phyloP scores from a whole-genome alignment of 1,140 invertebrate genomes.

The Papilio xuthus region DNA sequence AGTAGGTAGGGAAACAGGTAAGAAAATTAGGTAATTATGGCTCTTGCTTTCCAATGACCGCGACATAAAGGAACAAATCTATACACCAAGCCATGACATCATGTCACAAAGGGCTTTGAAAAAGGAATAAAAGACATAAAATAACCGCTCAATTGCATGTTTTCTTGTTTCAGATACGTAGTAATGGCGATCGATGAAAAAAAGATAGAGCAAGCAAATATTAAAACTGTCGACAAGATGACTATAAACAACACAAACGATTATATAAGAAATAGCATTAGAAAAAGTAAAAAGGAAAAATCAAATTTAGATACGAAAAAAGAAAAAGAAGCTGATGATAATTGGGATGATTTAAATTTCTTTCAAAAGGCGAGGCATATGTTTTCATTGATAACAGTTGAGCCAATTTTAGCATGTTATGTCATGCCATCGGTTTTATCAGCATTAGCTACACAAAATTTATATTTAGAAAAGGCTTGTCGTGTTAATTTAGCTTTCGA shows the following conservation, averaged over 20 bases:
- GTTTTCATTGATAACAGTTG: constrained; percentile 88
- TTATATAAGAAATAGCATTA: constrained; percentile 63
- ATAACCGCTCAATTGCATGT: constrained; percentile 27
- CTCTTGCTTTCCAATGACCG: too few species aligned
- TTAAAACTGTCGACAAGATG: constrained; percentile 53
- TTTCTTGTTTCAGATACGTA: constrained; percentile 61
- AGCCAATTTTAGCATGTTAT: constrained; percentile 90
- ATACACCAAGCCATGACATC: not conserved
- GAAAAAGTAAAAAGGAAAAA: constrained; percentile 59
- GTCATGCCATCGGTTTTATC: constrained; percentile 90
- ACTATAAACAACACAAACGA: constrained; percentile 58
- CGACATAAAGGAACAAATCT: too few species aligned
- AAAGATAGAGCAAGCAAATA: constrained; percentile 54
- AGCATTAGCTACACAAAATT: constrained; percentile 89
- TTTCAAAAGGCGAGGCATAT: constrained; percentile 82
- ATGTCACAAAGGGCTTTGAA: not conserved
- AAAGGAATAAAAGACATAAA: not conserved
- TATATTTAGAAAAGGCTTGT: constrained; percentile 92
- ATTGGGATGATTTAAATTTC: constrained; percentile 77
- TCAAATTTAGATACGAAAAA: constrained; percentile 47
- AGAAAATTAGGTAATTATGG: too few species aligned
- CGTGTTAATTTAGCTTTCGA: constrained; percentile 88
- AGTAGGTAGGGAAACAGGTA: too few species aligned
- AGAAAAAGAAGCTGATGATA: constrained; percentile 51
- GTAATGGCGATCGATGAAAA: constrained; percentile 64